Conservation (phyloP, 2,113 vertebrate genomes). For the Scatophagus argus region DNA sequence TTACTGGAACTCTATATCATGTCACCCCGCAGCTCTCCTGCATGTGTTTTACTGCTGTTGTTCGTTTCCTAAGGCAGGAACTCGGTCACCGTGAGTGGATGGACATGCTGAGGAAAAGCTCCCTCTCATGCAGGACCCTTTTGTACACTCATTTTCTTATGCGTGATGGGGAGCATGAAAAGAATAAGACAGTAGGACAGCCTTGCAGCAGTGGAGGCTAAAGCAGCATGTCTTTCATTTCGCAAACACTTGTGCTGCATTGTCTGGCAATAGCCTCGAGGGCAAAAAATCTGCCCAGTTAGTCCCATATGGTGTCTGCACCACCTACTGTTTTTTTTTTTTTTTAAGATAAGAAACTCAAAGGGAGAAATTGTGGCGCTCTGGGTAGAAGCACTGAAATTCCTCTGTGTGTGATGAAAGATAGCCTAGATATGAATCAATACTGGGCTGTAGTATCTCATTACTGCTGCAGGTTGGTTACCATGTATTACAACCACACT, state of each 20-base stretch:
- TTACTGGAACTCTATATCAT: conserved; percentile 30
- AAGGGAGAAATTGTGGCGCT: conserved; percentile 33
- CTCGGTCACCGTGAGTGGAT: conserved; percentile 24
- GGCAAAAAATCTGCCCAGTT: conserved; percentile 41
- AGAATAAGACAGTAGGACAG: conserved; percentile 41
- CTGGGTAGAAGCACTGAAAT: conserved; percentile 12
- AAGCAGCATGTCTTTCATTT: conserved; percentile 69
- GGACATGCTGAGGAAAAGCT: conserved; percentile 24
- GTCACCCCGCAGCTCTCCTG: conserved; percentile 18
- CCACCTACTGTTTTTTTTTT: conserved; percentile 39
- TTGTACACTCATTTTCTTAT: conserved; percentile 47
- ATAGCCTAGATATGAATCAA: conserved; percentile 42
- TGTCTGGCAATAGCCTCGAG: conserved; percentile 56
- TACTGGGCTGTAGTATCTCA: conserved; percentile 44
- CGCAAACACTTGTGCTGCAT: conserved; percentile 65
- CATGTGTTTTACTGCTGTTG: conserved; percentile 42
- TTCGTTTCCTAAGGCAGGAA: conserved; percentile 55
- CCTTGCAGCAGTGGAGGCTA: conserved; percentile 55
- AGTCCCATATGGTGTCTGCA: conserved; percentile 36
- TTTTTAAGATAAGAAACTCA: conserved; percentile 25
- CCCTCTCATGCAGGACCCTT: conserved; percentile 31
- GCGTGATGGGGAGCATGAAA: conserved; percentile 60
- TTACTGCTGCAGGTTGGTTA: conserved; percentile 35
- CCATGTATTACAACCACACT: conserved; percentile 17
- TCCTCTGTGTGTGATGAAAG: conserved; percentile 36